A percentile compares a stretch with the other conserved stretches of the same genome.
phyloP scores from a whole-genome alignment of 37 sponge, comb jelly and placozoan genomes.

The Bolinopsis microptera region DNA sequence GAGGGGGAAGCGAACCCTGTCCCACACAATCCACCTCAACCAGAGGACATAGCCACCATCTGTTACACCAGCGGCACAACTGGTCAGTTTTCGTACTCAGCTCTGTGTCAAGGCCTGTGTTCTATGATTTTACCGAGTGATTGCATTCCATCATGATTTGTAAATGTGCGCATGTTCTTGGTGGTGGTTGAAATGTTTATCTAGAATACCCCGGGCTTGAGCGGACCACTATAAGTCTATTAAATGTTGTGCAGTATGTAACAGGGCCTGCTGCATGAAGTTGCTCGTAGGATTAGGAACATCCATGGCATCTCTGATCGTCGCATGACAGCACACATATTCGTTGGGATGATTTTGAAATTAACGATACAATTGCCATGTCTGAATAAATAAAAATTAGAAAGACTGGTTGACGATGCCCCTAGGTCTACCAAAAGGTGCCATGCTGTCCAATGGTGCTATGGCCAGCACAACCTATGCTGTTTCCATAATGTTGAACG shows the following conservation, averaged over 20 bases:
- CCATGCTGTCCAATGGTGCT: constrained; percentile 57
- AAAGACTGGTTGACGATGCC: neutral
- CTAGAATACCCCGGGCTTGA: too few relatives aligned
- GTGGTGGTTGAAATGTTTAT: too few relatives aligned
- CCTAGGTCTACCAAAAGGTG: constrained; percentile 74
- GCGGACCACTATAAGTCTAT: too few relatives aligned
- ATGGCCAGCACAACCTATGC: constrained; percentile 28
- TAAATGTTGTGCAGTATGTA: too few relatives aligned
- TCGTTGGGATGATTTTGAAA: neutral
- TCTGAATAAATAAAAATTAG: neutral
- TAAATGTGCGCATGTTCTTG: neutral
- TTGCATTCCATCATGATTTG: neutral
- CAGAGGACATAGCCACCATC: constrained; percentile 44
- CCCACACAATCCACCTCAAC: constrained; percentile 29
- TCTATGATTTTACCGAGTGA: neutral
- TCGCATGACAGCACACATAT: too few relatives aligned
- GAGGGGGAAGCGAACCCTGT: constrained; percentile 48
- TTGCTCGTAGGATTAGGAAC: too few relatives aligned
- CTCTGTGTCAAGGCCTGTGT: neutral
- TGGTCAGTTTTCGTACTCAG: neutral
- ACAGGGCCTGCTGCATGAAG: too few relatives aligned
- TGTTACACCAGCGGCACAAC: constrained; percentile 63
- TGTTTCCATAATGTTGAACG: neutral
- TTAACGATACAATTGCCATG: neutral
- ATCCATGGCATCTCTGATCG: too few relatives aligned